Evolutionary conservation across 2,797 vertebrate genomes (phyloP), one percentile per base, ranked within the genome.

Genomic region (Molossus molossus): DNA sequence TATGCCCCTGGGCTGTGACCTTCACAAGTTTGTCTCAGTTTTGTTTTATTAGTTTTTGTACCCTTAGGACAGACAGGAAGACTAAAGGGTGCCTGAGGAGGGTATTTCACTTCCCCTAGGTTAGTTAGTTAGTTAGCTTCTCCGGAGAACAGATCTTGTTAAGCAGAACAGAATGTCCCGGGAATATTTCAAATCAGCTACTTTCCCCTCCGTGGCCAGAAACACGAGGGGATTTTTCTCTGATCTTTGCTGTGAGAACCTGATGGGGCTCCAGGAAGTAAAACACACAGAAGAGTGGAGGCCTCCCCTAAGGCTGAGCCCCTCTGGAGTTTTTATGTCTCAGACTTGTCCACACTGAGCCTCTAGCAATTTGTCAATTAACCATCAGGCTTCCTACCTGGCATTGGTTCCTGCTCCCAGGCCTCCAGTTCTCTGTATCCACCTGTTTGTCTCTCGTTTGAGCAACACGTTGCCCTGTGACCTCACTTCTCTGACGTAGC

Each of bases 201-300:
- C 29, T 58, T 69, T 60, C 50, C 76, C 40, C 23, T 65, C 25
- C 33, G 15, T 25, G 20, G 5, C 3, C 20, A 73, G 64, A 88
- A 94, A 70, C 37, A 37, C 79, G 29, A 40, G 37, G 37, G 55
- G 25, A 70, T 40, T 82, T 94, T 80, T 89, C 80, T 57, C 86
- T 81, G 40, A 60, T 88, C 45, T 33, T 85, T n/a, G 67, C 72
- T 50, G 3, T 80, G 62, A 92, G 48, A 88, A 89, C 29, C 62
- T 67, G 25, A 73, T 21, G 21, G n/a, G n/a, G 50, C 83, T 48
- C 15, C 33, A 25, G 17, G 25, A 76, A 23, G 62, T 80, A 70
- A 86, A 76, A 70, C 17, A 67, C 40, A 53, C 21, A 20, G 37
- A 92, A 65, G 6, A 29, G 9, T 12, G 3, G 4, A 23, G 29